Percentiles rank a stretch among this genome's conserved stretches.
These are phyloP conservation scores for Gephyroberyx darwinii DNA, from an alignment of 2,797 vertebrate species.

Conservation along the genomic window DNA sequence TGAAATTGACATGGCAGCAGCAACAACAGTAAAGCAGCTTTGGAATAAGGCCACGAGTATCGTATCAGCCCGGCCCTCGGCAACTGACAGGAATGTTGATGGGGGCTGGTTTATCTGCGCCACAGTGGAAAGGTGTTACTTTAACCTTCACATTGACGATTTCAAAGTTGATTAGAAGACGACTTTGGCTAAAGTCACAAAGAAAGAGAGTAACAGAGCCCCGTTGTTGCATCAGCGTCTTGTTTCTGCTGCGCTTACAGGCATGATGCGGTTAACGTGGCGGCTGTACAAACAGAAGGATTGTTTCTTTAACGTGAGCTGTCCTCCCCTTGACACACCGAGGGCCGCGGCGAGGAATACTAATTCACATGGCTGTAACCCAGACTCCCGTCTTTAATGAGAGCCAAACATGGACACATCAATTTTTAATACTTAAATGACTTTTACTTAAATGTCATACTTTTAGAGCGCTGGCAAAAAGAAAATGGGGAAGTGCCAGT, in stretches of 20 bases:
- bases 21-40: constrained; percentile 33
- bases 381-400: constrained; percentile 46
- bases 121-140: constrained; percentile 51
- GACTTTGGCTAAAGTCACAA: constrained; percentile 73
- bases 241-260: constrained; percentile 24
- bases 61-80: constrained; percentile 59
- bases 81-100: constrained; percentile 73
- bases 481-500: constrained; percentile 14
- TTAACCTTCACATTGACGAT: constrained; percentile 67
- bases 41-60: constrained; percentile 68
- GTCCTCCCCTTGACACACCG: constrained; percentile 39
- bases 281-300: constrained; percentile 45
- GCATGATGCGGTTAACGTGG: constrained; percentile 20
- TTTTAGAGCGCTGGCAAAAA: constrained; percentile 32
- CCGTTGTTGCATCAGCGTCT: constrained; percentile 52
- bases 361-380: constrained; percentile 41
- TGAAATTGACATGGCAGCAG: constrained; percentile 43
- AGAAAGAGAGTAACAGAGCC: background rate
- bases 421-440: constrained; percentile 65
- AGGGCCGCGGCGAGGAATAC: constrained; percentile 41
- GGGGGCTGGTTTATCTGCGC: constrained; percentile 65
- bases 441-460: constrained; percentile 69
- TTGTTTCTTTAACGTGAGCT: constrained; percentile 33
- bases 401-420: constrained; percentile 45
- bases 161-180: constrained; percentile 72